A percentile compares a stretch with the other conserved stretches of the same genome.
Evolutionary conservation across 1,140 invertebrate species (phyloP).

Genomic region (Megalonaias nervosa): DNA sequence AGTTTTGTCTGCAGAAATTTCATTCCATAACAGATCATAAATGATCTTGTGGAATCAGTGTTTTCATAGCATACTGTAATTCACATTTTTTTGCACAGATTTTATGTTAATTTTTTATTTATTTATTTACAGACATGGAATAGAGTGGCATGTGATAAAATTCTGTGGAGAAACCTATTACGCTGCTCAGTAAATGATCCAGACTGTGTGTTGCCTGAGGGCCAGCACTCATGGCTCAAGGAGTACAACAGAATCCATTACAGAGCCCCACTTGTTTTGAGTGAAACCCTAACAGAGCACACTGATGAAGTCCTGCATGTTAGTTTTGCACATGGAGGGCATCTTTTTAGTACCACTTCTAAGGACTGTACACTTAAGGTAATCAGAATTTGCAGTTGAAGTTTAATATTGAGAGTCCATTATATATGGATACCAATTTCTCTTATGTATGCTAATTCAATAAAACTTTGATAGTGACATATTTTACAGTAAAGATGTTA

Average conservation of each 20-base stretch:
- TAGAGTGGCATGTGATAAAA: constrained; percentile 66
- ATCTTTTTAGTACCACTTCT: constrained; percentile 89
- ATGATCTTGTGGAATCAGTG: too few species aligned
- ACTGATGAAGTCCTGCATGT: constrained; percentile 82
- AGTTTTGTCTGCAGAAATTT: too few species aligned
- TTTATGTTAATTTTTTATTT: too few species aligned
- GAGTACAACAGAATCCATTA: constrained; percentile 84
- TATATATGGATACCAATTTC: too few species aligned
- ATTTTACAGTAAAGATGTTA: too few species aligned
- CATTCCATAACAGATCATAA: too few species aligned
- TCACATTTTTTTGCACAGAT: too few species aligned
- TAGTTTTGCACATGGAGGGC: constrained; percentile 88
- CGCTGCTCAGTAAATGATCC: constrained; percentile 64
- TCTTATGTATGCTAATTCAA: too few species aligned
- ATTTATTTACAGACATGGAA: constrained; percentile 49
- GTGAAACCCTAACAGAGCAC: constrained; percentile 81
- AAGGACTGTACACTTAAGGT: constrained; percentile 82
- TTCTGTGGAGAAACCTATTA: constrained; percentile 64
- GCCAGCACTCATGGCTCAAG: constrained; percentile 80
- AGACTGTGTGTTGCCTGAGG: constrained; percentile 74
- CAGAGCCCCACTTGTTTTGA: constrained; percentile 82
- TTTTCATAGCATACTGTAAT: too few species aligned
- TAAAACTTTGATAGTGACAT: too few species aligned
- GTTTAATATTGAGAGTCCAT: too few species aligned
- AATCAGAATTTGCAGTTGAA: neutral